Evolutionary conservation across 2,888 invertebrate species (phyloP), one percentile per base, ranked within the genome.

Genomic region (Erynnis tages): DNA sequence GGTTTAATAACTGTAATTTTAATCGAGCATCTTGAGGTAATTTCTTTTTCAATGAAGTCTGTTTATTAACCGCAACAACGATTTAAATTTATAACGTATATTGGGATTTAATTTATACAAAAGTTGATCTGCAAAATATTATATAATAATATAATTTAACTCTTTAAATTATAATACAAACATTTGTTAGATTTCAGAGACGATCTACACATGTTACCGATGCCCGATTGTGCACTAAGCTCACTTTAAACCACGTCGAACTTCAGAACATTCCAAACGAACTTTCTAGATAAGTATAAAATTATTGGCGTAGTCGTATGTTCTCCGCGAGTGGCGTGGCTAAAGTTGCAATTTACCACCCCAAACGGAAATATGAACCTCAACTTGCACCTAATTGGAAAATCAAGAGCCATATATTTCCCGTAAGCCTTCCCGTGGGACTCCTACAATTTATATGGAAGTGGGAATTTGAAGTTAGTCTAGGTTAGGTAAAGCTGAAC

Each of bases 321-420:
- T 16, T 30, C 34, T 13, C 41, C 27, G 34, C 11, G 34, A 50
- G 27, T n/a, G n/a, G n/a, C n/a, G 27, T 43, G 34, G 50, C 32
- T 44, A 44, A 44, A 50, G 57, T 62, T 57, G 63, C 61, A 68
- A 76, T 72, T 73, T 77, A 75, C 71, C 67, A 69, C 62, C 60
- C 56, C 57, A 58, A 61, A 64, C 68, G 73, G 79, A 75, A 82
- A 84, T 82, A 81, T 82, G 79, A 82, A 65, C 67, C 62, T 69
- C 65, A 73, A 76, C 67, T 79, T 71, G 61, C 61, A 67, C 69
- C 79, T 85, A 85, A 87, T 87, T 84, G 83, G 82, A 78, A 79
- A 81, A 81, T 82, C 79, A 77, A 72, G 69, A 68, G 75, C 72
- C 67, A 78, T 82, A 79, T 77, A 81, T 83, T 72, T 71, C 68